A percentile compares a stretch with the other conserved stretches of the same genome.
phyloP scores from a whole-genome alignment of 2,888 invertebrate species.

The Gnatocerus cornutus region DNA sequence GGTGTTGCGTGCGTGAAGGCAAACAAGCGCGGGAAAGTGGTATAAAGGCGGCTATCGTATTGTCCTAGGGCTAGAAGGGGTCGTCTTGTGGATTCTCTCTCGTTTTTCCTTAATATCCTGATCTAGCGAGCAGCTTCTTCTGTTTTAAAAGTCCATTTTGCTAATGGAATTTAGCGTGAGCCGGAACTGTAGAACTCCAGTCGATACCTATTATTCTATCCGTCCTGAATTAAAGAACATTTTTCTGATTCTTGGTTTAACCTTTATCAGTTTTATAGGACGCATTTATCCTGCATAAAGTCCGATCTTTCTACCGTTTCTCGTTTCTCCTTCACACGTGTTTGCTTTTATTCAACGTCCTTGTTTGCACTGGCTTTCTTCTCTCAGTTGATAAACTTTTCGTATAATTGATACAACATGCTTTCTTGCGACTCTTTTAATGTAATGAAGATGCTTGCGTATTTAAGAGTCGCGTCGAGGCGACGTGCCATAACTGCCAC shows the following conservation, averaged over 20 bases:
- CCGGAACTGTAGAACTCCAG: conserved; percentile 52
- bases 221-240: conserved; percentile 67
- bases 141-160: conserved; percentile 68
- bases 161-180: conserved; percentile 66
- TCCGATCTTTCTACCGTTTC: conserved; percentile 16
- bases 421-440: conserved; percentile 19
- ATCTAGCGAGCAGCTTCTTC: conserved; percentile 41
- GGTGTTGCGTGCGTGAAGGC: conserved; percentile 20
- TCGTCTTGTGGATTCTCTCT: conserved; percentile 17
- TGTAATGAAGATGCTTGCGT: conserved; percentile 30
- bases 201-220: conserved; percentile 64
- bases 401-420: too few relatives aligned
- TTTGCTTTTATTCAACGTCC: conserved; percentile 16
- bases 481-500: conserved; percentile 43
- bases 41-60: conserved; percentile 32
- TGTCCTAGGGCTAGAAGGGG: conserved; percentile 34
- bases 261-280: conserved; percentile 62
- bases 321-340: conserved; percentile 16
- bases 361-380: background rate
- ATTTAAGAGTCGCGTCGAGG: conserved; percentile 32
- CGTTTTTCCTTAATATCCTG: conserved; percentile 27
- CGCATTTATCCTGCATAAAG: conserved; percentile 55
- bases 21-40: conserved; percentile 16
- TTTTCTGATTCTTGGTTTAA: conserved; percentile 61
- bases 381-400: background rate